Conservation (phyloP, 2,797 vertebrate genomes). For the Simalia tracyae region DNA sequence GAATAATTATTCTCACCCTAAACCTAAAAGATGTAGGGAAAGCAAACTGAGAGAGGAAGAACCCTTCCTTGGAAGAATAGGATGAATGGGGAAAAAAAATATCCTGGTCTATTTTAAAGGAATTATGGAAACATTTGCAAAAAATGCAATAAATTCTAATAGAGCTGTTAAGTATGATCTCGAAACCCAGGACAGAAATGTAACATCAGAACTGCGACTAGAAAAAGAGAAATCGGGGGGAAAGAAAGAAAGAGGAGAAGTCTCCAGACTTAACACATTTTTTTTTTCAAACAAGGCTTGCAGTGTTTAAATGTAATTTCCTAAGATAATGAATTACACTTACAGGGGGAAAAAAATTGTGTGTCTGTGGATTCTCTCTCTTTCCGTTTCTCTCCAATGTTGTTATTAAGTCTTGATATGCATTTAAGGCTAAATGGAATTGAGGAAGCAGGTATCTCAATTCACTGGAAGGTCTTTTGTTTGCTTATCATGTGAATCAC, state of each 20-base stretch:
- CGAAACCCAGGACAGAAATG: neutral
- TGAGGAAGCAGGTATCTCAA: constrained; percentile 68
- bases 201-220: neutral
- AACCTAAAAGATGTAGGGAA: neutral
- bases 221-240: neutral
- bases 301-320: constrained; percentile 26
- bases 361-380: neutral
- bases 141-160: neutral
- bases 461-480: constrained; percentile 56
- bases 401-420: constrained; percentile 38
- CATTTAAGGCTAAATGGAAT: constrained; percentile 50
- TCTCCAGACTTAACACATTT: neutral
- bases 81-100: neutral
- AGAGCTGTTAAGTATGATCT: neutral
- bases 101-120: neutral
- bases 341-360: constrained; percentile 18
- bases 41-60: neutral
- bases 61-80: neutral
- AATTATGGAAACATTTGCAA: neutral
- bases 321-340: constrained; percentile 18
- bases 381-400: constrained; percentile 9
- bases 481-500: constrained; percentile 57
- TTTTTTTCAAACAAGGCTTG: neutral
- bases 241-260: neutral
- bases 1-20: neutral